Evolutionary conservation across 1,140 invertebrate species (phyloP), one percentile per base, ranked within the genome.

Genomic region (Parapsyche elsis): DNA sequence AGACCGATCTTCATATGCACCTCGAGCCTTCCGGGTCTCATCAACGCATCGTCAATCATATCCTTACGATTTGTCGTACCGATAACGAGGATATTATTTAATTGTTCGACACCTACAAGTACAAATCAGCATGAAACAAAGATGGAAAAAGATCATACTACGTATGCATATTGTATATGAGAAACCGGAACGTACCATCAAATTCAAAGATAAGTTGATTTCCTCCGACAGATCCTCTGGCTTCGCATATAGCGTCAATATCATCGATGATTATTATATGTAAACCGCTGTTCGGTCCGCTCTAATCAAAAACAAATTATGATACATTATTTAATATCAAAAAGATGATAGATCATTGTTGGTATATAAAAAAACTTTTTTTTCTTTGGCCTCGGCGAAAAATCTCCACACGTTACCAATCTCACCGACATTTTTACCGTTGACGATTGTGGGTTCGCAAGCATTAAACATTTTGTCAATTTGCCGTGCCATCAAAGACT

Each of bases 221-320:
- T 2, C 99, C 97, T 9, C 99, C 98, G 14, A 97, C 95, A 14
- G 95, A 95, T 49, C 99, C 98, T 93, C 99, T 92, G 59, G 96
- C 93, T 90, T 99, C 99, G 87, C 99, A 99, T 85, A 99, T 99
- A 46, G 99, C 99, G 91, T 99, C 99, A 85, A 99, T 99, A 90
- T 99, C 99, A 89, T 99, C 99, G 89, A 99, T 99, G 73, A 99
- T 99, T 38, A 99, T 99, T 46, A 99, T 99, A 86, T 99, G 99
- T 4, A 99, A 91, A 61, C 98, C 98, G 88, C 97, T 99, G 86
- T 99, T 98, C 0, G 96, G 93, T 0, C 94, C 97, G 85, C 94
- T 91, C 92, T 95, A 85, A 89, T 67, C 84, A 75, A 64, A 83
- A 84, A 78, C 79, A 80, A 84, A 71, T 82, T 74, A 16, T 78